Conservation (phyloP, 1,140 invertebrate genomes). For the Oedothorax gibbosus region DNA sequence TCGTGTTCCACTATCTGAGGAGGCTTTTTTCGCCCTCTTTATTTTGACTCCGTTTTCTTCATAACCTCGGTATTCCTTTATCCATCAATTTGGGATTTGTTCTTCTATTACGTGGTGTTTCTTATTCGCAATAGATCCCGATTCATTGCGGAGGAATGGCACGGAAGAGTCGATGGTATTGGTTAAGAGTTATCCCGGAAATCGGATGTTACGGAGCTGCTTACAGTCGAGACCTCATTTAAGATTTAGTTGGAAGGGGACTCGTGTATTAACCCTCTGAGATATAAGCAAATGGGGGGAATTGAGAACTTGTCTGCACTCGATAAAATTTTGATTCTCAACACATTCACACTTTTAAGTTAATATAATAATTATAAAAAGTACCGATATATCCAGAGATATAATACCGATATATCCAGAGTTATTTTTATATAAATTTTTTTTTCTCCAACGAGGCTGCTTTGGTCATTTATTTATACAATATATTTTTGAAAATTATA, state of each 20-base stretch:
- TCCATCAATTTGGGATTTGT: constrained; percentile 58
- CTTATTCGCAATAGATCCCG: constrained; percentile 55
- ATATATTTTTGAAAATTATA: too few relatives aligned
- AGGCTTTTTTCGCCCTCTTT: constrained; percentile 20
- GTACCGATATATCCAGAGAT: too few relatives aligned
- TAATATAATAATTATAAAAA: too few relatives aligned
- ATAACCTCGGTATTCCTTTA: constrained; percentile 51
- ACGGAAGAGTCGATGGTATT: constrained; percentile 22
- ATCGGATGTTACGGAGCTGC: constrained; percentile 24
- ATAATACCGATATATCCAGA: too few relatives aligned
- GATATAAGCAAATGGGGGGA: not conserved
- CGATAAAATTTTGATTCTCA: not conserved
- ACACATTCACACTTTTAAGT: not conserved
- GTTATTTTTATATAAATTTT: too few relatives aligned
- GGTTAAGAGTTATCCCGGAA: not conserved
- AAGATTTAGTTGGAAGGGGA: too few relatives aligned
- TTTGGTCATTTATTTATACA: too few relatives aligned
- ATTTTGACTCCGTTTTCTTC: constrained; percentile 47
- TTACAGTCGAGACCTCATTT: not conserved
- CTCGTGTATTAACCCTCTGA: too few relatives aligned
- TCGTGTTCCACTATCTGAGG: constrained; percentile 37
- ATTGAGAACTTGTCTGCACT: not conserved
- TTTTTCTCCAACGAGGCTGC: too few relatives aligned
- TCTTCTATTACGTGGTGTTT: constrained; percentile 45
- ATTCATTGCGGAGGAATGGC: constrained; percentile 47